Percentiles rank a stretch among this genome's conserved stretches.
phyloP scores from a whole-genome alignment of 1,140 invertebrate species.

The Dysdera silvatica region DNA sequence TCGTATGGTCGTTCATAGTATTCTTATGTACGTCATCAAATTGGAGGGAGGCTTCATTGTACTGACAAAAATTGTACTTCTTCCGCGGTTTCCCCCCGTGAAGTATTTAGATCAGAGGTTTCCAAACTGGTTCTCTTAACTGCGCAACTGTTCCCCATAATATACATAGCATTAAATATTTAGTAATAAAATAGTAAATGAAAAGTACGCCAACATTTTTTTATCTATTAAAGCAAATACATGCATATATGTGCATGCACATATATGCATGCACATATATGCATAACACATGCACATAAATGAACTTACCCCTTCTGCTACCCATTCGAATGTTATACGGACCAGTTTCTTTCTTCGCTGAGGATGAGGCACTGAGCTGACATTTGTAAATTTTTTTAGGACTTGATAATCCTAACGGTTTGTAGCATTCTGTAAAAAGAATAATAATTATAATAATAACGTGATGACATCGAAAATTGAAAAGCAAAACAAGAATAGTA shows the following conservation, averaged over 20 bases:
- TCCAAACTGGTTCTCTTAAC: no score
- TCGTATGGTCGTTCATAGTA: no score
- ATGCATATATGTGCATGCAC: no score
- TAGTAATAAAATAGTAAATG: neutral
- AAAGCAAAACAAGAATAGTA: no score
- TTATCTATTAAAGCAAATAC: neutral
- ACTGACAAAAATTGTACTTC: no score
- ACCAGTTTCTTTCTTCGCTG: conserved; percentile 27
- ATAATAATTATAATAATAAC: neutral
- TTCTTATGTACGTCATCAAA: no score
- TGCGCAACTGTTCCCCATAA: no score
- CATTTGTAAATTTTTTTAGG: conserved; percentile 27
- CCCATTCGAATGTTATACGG: conserved; percentile 21
- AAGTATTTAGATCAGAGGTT: no score
- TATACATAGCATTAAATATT: no score
- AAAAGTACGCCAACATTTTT: neutral
- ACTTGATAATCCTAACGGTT: conserved; percentile 22
- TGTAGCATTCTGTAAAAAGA: conserved; percentile 29
- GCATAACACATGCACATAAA: neutral
- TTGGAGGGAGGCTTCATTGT: no score
- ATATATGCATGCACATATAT: neutral
- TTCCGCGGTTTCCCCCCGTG: no score
- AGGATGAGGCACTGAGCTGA: conserved; percentile 33
- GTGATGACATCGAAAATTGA: neutral
- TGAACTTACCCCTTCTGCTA: conserved; percentile 1